Conservation (phyloP, 1,140 invertebrate species). For the Phortica variegata region DNA sequence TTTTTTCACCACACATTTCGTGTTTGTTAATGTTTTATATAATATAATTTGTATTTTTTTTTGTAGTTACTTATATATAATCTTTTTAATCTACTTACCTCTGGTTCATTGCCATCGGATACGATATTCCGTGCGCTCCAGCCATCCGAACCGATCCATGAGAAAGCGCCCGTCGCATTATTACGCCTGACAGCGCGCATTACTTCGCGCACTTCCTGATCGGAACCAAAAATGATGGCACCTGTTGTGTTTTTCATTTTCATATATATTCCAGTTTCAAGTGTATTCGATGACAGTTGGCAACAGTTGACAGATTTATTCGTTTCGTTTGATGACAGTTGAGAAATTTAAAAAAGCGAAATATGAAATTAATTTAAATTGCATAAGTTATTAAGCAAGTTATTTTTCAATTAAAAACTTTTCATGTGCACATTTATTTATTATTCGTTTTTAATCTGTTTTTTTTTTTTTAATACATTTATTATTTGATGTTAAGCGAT, state of each 20-base stretch:
- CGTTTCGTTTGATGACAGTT: too few species aligned
- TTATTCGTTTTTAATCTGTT: background rate
- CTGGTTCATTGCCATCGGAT: conserved; percentile 82
- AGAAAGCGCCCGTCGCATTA: conserved; percentile 87
- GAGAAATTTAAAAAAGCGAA: background rate
- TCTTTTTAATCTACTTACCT: conserved; percentile 58
- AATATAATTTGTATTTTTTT: conserved; percentile 13
- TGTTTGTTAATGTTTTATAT: background rate
- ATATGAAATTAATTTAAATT: conserved; percentile 25
- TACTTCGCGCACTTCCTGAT: conserved; percentile 92
- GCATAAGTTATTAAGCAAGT: conserved; percentile 10
- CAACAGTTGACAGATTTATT: too few species aligned
- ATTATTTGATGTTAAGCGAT: background rate
- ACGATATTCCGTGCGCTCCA: conserved; percentile 87
- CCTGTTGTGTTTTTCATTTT: conserved; percentile 64
- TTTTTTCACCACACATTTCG: background rate
- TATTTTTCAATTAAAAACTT: conserved; percentile 6
- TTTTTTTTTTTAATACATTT: background rate
- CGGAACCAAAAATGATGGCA: conserved; percentile 93
- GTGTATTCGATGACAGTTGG: background rate
- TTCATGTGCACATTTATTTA: too few species aligned
- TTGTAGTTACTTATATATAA: too few species aligned
- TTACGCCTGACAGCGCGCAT: conserved; percentile 85
- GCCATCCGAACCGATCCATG: conserved; percentile 94
- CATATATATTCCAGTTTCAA: conserved; percentile 1